Percentiles rank a stretch among this genome's conserved stretches.
phyloP scores from a whole-genome alignment of 2,113 vertebrate species.

The Sebastes fasciatus region DNA sequence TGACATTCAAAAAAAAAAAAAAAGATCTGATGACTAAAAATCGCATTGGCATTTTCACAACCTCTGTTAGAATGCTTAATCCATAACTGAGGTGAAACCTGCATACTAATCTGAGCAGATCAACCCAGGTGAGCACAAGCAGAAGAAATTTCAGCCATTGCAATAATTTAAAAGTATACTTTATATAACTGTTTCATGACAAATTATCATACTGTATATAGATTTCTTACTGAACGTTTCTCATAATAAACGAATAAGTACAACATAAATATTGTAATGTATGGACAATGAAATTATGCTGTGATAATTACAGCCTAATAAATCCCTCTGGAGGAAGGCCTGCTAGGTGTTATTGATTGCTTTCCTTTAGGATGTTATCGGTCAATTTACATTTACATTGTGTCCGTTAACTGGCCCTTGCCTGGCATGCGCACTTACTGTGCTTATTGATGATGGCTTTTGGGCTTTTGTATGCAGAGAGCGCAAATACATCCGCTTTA shows the following conservation, averaged over 20 bases:
- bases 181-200: background rate
- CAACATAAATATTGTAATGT: background rate
- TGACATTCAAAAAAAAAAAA: constrained; percentile 10
- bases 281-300: background rate
- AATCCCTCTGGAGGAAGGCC: background rate
- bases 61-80: constrained; percentile 4
- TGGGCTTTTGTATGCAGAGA: background rate
- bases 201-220: background rate
- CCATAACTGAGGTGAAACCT: background rate
- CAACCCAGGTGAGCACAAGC: background rate
- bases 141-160: no score
- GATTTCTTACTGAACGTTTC: background rate
- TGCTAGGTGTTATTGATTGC: background rate
- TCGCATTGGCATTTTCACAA: background rate
- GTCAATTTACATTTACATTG: background rate
- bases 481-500: background rate
- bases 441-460: background rate
- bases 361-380: background rate
- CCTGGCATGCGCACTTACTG: background rate
- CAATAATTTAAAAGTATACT: no score
- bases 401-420: background rate
- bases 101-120: background rate
- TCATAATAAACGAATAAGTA: background rate
- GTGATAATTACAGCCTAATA: background rate
- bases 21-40: background rate